Base-by-base conservation (phyloP, 2,888 invertebrate species). In the Spialia ferax region DNA sequence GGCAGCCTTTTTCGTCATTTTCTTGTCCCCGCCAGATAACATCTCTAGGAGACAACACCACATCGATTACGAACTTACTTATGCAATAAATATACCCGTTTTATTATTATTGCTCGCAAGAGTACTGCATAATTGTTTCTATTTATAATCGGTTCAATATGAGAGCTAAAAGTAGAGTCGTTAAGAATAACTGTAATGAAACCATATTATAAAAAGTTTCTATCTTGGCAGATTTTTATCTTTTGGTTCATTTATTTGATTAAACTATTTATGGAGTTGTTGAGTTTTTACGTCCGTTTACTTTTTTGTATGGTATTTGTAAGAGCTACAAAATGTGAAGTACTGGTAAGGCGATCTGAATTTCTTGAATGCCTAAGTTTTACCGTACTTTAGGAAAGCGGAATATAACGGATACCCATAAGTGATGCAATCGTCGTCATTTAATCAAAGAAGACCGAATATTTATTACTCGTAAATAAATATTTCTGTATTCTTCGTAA, bases 1-100 rank as follows among this genome's bases (percentile, higher is more conserved):
- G 77, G 70, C 66, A 70, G 72, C 70, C 63, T 70, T 66, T 77
- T 77, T 77, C 70, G 67, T 75, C 70, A 55, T 74, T 77, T 76
- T 77, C 70, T 75, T 71, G 69, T 74, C 75, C 70, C 71, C 61
- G 67, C 42, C 55, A 69, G 70, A 75, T 75, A 71, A 69, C 70
- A 75, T 76, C 72, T 69, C 26, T 65, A 65, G 68, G 68, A 52
- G 56, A 69, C 69, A 72, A 61, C 59, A 55, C 66, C 45, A 63
- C 65, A 69, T 67, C 62, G 71, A 72, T 73, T 72, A 73, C 71
- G 63, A 63, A 66, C 70, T 68, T 69, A 71, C 70, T 71, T 72
- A 70, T 63, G 63, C 71, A 72, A 73, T 72, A 72, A 73, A 71
- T 70, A 57, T 60, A 32, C 54, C 65, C 61, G 67, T 71, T 70